Conservation (phyloP, 2,888 invertebrate species). For the Eupithecia abbreviata region DNA sequence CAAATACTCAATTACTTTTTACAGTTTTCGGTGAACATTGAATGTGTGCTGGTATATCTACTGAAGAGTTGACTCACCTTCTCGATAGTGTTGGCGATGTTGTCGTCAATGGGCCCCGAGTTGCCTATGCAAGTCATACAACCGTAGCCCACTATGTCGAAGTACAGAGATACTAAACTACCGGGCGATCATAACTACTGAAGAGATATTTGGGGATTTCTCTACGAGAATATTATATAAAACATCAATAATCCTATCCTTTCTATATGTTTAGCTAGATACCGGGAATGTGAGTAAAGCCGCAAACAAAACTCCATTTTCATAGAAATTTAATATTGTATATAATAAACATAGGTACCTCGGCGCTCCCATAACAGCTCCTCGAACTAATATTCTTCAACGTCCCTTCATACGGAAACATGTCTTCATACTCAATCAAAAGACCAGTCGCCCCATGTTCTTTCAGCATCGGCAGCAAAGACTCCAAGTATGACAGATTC, state of each 20-base stretch:
- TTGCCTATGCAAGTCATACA: too few relatives aligned
- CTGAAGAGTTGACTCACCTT: too few relatives aligned
- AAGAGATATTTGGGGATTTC: not conserved
- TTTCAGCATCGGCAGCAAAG: slow-evolving; percentile 85
- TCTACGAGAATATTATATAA: not conserved
- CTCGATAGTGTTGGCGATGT: too few relatives aligned
- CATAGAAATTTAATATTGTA: too few relatives aligned
- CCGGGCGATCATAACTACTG: too few relatives aligned
- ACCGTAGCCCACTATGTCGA: too few relatives aligned
- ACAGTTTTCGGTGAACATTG: not conserved
- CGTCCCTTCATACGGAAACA: slow-evolving; percentile 89
- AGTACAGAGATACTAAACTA: too few relatives aligned
- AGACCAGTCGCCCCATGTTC: slow-evolving; percentile 89
- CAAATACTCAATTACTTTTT: not conserved
- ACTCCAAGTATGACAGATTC: slow-evolving; percentile 84
- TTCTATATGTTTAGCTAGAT: not conserved
- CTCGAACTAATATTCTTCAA: slow-evolving; percentile 84
- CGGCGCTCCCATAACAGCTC: slow-evolving; percentile 84
- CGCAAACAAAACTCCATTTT: not conserved
- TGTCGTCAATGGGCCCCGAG: too few relatives aligned
- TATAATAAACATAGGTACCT: slow-evolving; percentile 51
- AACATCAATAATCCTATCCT: too few relatives aligned
- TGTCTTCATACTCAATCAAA: slow-evolving; percentile 93
- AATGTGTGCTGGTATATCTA: not conserved
- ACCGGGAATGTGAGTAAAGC: not conserved